Percentiles rank a stretch among this genome's conserved stretches.
Evolutionary conservation across 1,140 invertebrate species (phyloP).

Genomic region (Sitobion miscanthi): DNA sequence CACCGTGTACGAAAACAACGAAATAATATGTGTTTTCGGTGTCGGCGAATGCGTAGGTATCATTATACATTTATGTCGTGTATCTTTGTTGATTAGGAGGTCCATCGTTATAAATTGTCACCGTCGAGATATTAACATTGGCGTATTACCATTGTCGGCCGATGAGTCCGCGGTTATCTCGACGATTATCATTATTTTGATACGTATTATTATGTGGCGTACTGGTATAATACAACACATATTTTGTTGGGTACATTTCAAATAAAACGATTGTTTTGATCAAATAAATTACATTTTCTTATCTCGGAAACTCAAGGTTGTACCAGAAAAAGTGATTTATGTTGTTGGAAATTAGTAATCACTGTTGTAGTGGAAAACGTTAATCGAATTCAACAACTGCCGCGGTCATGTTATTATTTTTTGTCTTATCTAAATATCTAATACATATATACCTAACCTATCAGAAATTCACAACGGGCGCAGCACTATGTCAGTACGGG

Average conservation of each 20-base stretch:
- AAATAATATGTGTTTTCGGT: neutral
- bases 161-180: neutral
- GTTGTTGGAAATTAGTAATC: neutral
- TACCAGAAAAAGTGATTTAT: neutral
- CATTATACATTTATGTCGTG: neutral
- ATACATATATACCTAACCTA: too few relatives aligned
- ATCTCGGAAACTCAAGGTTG: neutral
- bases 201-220: neutral
- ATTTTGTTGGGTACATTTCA: neutral
- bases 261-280: slow-evolving; percentile 41
- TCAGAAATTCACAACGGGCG: too few relatives aligned
- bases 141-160: neutral
- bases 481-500: too few relatives aligned
- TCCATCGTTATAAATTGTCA: neutral
- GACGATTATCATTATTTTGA: neutral
- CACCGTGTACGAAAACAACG: neutral
- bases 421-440: neutral
- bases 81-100: neutral
- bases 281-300: slow-evolving; percentile 15
- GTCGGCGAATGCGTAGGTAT: neutral
- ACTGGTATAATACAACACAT: neutral
- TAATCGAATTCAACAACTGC: neutral
- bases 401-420: neutral
- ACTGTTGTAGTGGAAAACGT: neutral
- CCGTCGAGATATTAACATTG: neutral